These are phyloP conservation scores for Onthophagus taurus DNA, from an alignment of 1,140 invertebrate species.

Conservation along the genomic window DNA sequence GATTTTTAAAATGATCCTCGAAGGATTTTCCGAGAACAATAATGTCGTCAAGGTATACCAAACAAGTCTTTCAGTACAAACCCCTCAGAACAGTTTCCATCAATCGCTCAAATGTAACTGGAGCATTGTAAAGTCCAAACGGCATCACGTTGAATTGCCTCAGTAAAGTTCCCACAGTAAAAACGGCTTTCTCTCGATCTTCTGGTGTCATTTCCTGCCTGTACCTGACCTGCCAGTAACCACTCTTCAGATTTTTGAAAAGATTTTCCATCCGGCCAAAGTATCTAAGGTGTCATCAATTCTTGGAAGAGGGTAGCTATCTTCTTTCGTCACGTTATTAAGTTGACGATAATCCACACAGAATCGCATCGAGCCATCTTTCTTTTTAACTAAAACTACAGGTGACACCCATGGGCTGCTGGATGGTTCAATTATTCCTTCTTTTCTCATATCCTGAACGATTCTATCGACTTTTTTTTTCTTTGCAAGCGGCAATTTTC, in stretches of 20 bases:
- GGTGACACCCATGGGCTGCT: slow-evolving; percentile 18
- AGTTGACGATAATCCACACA: slow-evolving; percentile 35
- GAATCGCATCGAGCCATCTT: neutral
- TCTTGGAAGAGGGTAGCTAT: slow-evolving; percentile 39
- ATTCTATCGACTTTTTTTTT: slow-evolving; percentile 13
- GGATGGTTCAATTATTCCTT: slow-evolving; percentile 18
- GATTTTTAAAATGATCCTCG: no score
- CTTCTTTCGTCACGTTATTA: slow-evolving; percentile 35
- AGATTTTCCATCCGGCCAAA: slow-evolving; percentile 17
- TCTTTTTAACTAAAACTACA: slow-evolving; percentile 3
- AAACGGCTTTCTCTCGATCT: slow-evolving; percentile 17
- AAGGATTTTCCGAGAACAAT: neutral
- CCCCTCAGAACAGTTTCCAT: neutral
- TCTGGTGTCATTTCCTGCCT: no score
- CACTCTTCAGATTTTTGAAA: slow-evolving; percentile 23
- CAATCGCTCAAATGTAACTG: neutral
- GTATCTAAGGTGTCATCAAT: slow-evolving; percentile 36
- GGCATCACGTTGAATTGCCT: no score
- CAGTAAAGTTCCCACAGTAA: slow-evolving; percentile 11
- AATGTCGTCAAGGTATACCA: neutral
- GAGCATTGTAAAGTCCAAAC: neutral
- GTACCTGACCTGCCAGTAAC: slow-evolving; percentile 8
- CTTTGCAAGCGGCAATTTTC: slow-evolving; percentile 16
- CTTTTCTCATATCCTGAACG: slow-evolving; percentile 14
- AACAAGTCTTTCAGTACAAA: neutral